Conservation (phyloP, 2,797 vertebrate species). For the Bucorvus abyssinicus region DNA sequence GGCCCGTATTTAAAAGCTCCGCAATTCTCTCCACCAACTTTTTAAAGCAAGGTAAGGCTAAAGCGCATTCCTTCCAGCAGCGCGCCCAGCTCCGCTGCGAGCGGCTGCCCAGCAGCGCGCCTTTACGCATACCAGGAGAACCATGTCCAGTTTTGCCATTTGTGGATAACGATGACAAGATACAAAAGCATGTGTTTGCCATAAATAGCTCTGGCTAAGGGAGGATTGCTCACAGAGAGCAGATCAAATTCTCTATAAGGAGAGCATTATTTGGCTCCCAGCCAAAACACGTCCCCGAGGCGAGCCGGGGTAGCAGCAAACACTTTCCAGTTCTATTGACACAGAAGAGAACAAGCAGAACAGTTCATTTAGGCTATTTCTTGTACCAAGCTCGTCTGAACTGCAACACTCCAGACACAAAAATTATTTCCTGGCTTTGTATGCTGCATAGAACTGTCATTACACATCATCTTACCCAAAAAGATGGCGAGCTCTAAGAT, state of each 20-base stretch:
- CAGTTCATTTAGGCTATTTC: slow-evolving; percentile 32
- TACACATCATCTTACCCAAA: neutral
- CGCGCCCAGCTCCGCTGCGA: slow-evolving; percentile 58
- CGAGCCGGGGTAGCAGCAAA: slow-evolving; percentile 67
- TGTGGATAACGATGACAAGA: slow-evolving; percentile 92
- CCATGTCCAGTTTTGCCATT: slow-evolving; percentile 88
- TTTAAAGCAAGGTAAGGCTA: slow-evolving; percentile 52
- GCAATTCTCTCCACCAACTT: neutral
- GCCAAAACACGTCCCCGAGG: slow-evolving; percentile 73
- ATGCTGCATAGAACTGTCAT: neutral
- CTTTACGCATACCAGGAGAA: slow-evolving; percentile 80
- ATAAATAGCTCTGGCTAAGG: slow-evolving; percentile 90
- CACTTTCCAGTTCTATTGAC: slow-evolving; percentile 68
- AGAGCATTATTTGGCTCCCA: slow-evolving; percentile 73
- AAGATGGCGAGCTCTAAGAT: neutral
- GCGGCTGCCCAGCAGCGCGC: slow-evolving; percentile 66
- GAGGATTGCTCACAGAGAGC: slow-evolving; percentile 81
- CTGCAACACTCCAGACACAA: neutral
- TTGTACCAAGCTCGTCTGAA: neutral
- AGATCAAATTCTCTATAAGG: slow-evolving; percentile 91
- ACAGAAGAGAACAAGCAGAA: slow-evolving; percentile 60
- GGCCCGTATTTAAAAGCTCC: neutral
- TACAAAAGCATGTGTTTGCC: slow-evolving; percentile 91
- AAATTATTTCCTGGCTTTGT: neutral
- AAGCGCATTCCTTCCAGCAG: slow-evolving; percentile 67